A percentile compares a stretch with the other conserved stretches of the same genome.
phyloP scores from a whole-genome alignment of 2,888 invertebrate species.

The Ecdyonurus torrentis region DNA sequence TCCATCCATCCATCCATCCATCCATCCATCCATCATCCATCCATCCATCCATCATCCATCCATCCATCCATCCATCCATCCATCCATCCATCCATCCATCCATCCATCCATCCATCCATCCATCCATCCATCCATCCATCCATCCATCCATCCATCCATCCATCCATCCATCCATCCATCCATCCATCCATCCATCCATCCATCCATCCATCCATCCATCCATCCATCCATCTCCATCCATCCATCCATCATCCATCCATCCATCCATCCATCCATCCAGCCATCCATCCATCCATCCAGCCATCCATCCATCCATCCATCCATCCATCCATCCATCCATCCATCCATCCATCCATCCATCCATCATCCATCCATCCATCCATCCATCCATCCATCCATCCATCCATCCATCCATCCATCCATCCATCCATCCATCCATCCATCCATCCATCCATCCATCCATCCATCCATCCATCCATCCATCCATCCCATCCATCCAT shows the following conservation, averaged over 20 bases:
- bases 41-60: no score
- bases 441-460: not conserved
- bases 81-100: not conserved
- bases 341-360: no score
- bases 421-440: not conserved
- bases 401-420: not conserved
- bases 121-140: not conserved
- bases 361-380: no score
- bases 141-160: not conserved
- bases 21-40: no score
- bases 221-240: not conserved
- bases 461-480: not conserved
- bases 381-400: not conserved
- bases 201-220: not conserved
- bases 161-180: not conserved
- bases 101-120: not conserved
- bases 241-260: no score
- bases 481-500: no score
- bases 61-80: not conserved
- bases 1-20: not conserved
- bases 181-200: not conserved
- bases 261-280: not conserved
- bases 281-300: not conserved
- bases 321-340: not conserved
- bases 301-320: not conserved